These are phyloP conservation scores for Drosophila tani DNA, from an alignment of 1,140 invertebrate species.

Conservation along the genomic window DNA sequence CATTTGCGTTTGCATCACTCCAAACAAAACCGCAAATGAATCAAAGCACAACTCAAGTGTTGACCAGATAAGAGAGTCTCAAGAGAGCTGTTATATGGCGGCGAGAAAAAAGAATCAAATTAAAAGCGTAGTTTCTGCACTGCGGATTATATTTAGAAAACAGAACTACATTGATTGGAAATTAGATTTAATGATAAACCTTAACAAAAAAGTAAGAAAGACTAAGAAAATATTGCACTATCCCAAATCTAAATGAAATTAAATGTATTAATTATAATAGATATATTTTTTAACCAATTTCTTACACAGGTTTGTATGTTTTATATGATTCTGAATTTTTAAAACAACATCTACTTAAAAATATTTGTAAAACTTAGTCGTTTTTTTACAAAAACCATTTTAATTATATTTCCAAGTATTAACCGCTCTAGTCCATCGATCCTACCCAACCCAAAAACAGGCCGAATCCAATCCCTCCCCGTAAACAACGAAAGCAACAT, in stretches of 20 bases:
- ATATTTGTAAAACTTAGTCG: too few species aligned
- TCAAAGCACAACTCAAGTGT: constrained; percentile 39
- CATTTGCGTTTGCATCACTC: constrained; percentile 12
- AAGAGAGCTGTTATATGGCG: constrained; percentile 35
- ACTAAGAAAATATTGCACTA: too few species aligned
- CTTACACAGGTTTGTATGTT: too few species aligned
- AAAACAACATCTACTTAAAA: background rate
- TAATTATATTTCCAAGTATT: background rate
- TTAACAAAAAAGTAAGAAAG: background rate
- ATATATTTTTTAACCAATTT: too few species aligned
- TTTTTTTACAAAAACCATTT: too few species aligned
- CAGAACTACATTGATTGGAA: too few species aligned
- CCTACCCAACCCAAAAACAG: background rate
- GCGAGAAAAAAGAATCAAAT: constrained; percentile 21
- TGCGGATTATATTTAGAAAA: background rate
- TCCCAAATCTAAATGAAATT: too few species aligned
- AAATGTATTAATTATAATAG: too few species aligned
- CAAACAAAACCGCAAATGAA: constrained; percentile 34
- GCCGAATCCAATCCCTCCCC: constrained; percentile 9
- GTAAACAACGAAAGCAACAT: constrained; percentile 54
- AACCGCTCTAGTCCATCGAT: background rate
- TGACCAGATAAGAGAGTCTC: constrained; percentile 38
- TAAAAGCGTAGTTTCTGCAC: constrained; percentile 23
- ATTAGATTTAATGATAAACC: background rate
- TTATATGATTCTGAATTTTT: background rate